Conservation (phyloP, 1,140 invertebrate genomes). For the Phymastichus coffea region DNA sequence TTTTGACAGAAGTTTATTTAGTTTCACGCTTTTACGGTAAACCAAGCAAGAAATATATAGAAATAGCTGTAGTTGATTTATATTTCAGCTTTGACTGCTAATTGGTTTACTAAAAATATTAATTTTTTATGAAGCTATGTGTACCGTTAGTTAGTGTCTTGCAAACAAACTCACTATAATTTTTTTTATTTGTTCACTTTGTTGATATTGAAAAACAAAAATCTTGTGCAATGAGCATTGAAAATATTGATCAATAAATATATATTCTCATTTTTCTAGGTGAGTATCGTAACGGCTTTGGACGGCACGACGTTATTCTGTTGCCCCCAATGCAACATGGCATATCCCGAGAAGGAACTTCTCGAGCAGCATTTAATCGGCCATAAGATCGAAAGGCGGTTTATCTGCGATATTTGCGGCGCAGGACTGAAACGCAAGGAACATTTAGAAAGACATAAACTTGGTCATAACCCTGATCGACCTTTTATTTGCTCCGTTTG, state of each 20-base stretch:
- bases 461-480: slow-evolving; percentile 76
- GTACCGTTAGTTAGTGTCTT: slow-evolving; percentile 1
- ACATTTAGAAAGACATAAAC: slow-evolving; percentile 75
- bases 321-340: slow-evolving; percentile 78
- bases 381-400: slow-evolving; percentile 75
- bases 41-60: background rate
- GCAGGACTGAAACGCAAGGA: slow-evolving; percentile 76
- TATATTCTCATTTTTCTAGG: slow-evolving; percentile 34
- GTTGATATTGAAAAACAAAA: too few species aligned
- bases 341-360: slow-evolving; percentile 74
- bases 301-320: slow-evolving; percentile 74
- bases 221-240: too few species aligned
- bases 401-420: slow-evolving; percentile 63
- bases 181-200: too few species aligned
- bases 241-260: background rate
- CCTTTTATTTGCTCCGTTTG: slow-evolving; percentile 76
- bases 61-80: too few species aligned
- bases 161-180: background rate
- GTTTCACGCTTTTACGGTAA: background rate
- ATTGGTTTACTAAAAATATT: background rate
- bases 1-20: too few species aligned
- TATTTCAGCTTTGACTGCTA: background rate
- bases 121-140: too few species aligned
- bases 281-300: slow-evolving; percentile 69
- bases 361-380: slow-evolving; percentile 73